Evolutionary conservation across 2,113 vertebrate genomes (phyloP), one percentile per base, ranked within the genome.

Genomic region (Sporophila hypoxantha): DNA sequence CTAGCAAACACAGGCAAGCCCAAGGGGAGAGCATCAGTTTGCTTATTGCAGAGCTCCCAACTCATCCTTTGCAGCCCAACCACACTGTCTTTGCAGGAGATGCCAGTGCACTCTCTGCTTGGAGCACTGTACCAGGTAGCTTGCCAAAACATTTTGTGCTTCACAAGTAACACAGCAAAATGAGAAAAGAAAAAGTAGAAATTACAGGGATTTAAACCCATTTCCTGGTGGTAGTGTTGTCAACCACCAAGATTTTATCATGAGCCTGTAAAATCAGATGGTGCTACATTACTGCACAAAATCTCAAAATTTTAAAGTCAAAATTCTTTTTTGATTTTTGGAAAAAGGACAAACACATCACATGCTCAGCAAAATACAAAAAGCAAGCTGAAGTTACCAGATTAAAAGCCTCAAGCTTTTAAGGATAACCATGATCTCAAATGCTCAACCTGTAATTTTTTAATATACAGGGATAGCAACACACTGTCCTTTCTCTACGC

Each of bases 381-480:
- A 78, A 77, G 20, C 32, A 89, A 90, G 87, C 8, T 52, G 30
- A 88, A 82, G 14, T 6, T 9, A 87, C 56, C 25, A 60, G 44
- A 76, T 73, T 87, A 22, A 87, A 87, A 89, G 66, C 27, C 80
- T 85, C 62, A 39, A 57, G 55, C 13, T 75, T 82, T 83, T 41
- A 83, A 73, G 30, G 46, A 85, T 61, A 87, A 81, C 66, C 62
- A 57, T 6, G 13, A 85, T 32, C 59, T 81, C 69, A 61, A 78
- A 87, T 34, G 69, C 16, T 85, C 37, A 90, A 85, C 56, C 79
- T 80, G n/a, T 52, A 80, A 71, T 82, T 92, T 89, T 82, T 55
- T 82, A 92, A 65, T 18, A 41, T n/a, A 52, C 20, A 56, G 7
- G 17, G 30, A 83, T 0, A 64, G 39, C 37, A 80, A 74, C 22